These are phyloP conservation scores for Perizoma flavofasciatum DNA, from an alignment of 2,888 invertebrate genomes.

Conservation along the genomic window DNA sequence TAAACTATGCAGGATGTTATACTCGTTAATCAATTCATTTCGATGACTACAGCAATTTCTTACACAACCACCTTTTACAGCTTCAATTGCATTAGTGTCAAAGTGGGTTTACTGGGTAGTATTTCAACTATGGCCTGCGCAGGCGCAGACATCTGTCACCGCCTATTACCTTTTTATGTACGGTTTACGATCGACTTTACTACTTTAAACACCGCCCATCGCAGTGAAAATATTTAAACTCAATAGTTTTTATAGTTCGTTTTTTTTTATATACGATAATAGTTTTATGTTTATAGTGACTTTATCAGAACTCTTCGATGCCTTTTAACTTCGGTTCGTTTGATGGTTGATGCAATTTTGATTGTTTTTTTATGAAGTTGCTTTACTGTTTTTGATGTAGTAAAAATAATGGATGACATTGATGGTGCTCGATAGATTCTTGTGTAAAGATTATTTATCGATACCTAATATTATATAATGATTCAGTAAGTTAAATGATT, in stretches of 20 bases:
- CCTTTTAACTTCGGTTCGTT: slow-evolving; percentile 57
- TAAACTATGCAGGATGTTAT: slow-evolving; percentile 10
- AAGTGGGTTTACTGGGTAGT: slow-evolving; percentile 29
- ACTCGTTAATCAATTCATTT: slow-evolving; percentile 28
- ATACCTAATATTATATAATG: too few relatives aligned
- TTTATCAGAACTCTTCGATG: slow-evolving; percentile 56
- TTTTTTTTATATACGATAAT: slow-evolving; percentile 71
- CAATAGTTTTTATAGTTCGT: slow-evolving; percentile 56
- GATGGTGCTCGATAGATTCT: background rate
- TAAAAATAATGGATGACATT: slow-evolving; percentile 5
- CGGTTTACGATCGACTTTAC: slow-evolving; percentile 48
- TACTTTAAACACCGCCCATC: slow-evolving; percentile 52
- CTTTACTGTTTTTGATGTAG: slow-evolving; percentile 32
- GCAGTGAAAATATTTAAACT: slow-evolving; percentile 72
- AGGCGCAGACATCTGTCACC: slow-evolving; percentile 58
- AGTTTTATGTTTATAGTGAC: slow-evolving; percentile 66
- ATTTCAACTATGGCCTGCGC: slow-evolving; percentile 36
- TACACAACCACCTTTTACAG: slow-evolving; percentile 25
- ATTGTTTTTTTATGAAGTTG: slow-evolving; percentile 51
- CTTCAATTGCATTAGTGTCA: slow-evolving; percentile 30
- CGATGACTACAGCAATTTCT: slow-evolving; percentile 23
- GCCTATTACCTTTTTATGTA: slow-evolving; percentile 61
- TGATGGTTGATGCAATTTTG: slow-evolving; percentile 55
- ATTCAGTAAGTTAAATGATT: background rate
- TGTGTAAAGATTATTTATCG: too few relatives aligned